Conservation (phyloP, 2,113 vertebrate species). For the Heteronetta atricapilla region DNA sequence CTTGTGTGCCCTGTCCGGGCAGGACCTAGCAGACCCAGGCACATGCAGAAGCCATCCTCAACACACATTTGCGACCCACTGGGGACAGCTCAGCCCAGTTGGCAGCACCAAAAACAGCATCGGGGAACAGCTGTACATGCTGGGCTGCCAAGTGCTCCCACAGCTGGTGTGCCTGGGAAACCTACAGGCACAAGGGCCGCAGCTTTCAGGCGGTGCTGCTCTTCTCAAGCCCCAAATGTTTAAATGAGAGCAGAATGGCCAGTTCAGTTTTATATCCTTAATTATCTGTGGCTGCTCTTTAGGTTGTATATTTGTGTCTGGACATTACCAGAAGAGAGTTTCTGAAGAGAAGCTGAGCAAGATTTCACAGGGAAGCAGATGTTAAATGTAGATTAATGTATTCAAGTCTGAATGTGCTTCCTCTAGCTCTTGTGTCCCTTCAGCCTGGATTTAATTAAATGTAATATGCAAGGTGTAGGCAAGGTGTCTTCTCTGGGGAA, state of each 20-base stretch:
- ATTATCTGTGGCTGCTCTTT: neutral
- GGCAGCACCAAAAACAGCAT: neutral
- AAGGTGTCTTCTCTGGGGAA: neutral
- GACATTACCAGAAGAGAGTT: neutral
- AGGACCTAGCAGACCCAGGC: neutral
- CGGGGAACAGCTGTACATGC: neutral
- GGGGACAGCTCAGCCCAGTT: neutral
- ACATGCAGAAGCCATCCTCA: neutral
- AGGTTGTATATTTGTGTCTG: neutral
- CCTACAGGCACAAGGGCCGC: accelerated
- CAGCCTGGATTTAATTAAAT: neutral
- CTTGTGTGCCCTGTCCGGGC: neutral
- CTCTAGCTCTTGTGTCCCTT: neutral
- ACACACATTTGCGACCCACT: neutral
- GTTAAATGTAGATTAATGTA: neutral
- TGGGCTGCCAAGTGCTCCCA: neutral
- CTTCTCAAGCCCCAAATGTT: neutral
- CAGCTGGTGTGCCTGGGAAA: constrained; percentile 1
- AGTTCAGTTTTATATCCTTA: neutral
- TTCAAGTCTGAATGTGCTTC: neutral
- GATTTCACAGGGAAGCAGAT: neutral
- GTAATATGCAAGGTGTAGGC: neutral
- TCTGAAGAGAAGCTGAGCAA: neutral
- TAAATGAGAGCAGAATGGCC: accelerated
- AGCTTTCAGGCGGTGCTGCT: neutral